Percentiles rank a stretch among this genome's conserved stretches.
Evolutionary conservation across 2,113 vertebrate genomes (phyloP).

Genomic region (Corvus hawaiiensis): DNA sequence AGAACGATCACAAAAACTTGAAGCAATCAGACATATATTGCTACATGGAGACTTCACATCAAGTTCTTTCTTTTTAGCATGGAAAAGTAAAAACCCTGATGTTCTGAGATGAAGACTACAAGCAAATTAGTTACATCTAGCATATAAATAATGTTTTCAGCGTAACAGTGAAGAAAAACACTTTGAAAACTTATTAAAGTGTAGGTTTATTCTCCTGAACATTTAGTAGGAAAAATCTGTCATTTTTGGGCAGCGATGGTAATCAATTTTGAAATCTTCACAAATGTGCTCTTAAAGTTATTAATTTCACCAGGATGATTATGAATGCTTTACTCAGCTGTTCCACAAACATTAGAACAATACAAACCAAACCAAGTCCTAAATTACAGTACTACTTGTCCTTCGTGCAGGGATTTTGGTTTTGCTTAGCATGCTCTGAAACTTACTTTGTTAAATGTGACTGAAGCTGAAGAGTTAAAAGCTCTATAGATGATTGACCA

Average conservation of each 20-base stretch:
- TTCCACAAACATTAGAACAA: not conserved
- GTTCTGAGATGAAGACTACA: slow-evolving; percentile 49
- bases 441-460: not conserved
- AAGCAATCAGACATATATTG: slow-evolving; percentile 56
- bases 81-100: slow-evolving; percentile 52
- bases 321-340: not conserved
- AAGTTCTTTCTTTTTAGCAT: slow-evolving; percentile 44
- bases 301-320: not conserved
- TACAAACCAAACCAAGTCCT: not conserved
- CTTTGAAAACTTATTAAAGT: slow-evolving; percentile 40
- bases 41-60: slow-evolving; percentile 62
- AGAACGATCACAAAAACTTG: slow-evolving; percentile 51
- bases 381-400: not conserved
- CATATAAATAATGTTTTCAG: slow-evolving; percentile 42
- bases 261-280: slow-evolving; percentile 1
- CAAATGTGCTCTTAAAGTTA: slow-evolving; percentile 10
- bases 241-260: not conserved
- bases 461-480: not conserved
- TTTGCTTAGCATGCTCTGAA: not conserved
- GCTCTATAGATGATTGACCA: not conserved
- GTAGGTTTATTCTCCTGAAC: not conserved
- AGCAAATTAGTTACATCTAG: slow-evolving; percentile 59
- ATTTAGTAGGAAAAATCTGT: not conserved
- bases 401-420: not conserved
- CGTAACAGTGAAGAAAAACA: not conserved